Percentiles rank a stretch among this genome's conserved stretches.
Evolutionary conservation across 1,140 invertebrate species (phyloP).

Genomic region (Ladona fulva): DNA sequence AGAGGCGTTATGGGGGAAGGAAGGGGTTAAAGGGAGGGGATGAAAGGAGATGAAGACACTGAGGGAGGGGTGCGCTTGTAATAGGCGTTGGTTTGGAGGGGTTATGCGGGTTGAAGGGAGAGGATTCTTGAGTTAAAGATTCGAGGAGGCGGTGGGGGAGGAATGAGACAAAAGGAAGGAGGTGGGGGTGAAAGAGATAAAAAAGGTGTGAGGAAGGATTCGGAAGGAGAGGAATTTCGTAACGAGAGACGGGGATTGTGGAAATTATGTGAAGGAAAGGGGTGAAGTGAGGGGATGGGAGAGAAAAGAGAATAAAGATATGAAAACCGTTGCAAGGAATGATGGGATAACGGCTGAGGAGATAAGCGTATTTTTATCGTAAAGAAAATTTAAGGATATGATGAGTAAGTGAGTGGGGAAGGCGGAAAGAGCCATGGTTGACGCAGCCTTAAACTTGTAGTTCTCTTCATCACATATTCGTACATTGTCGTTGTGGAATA

Average conservation of each 20-base stretch:
- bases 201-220: background rate
- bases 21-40: background rate
- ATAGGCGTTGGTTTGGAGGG: background rate
- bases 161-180: background rate
- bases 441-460: too few relatives aligned
- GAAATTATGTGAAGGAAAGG: background rate
- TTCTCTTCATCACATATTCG: too few relatives aligned
- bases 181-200: background rate
- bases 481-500: too few relatives aligned
- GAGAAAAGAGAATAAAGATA: background rate
- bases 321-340: background rate
- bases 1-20: conserved; percentile 1
- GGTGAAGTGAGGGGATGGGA: background rate
- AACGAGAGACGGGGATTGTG: background rate
- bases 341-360: background rate
- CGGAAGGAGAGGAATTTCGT: background rate
- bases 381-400: background rate
- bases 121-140: too few relatives aligned
- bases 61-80: background rate
- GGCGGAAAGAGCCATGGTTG: background rate
- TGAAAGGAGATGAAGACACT: background rate
- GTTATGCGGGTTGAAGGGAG: background rate
- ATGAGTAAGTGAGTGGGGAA: background rate
- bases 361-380: background rate
- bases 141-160: too few relatives aligned